Evolutionary conservation across 2,888 invertebrate species (phyloP).

Genomic region (Drosophila paucipuncta): DNA sequence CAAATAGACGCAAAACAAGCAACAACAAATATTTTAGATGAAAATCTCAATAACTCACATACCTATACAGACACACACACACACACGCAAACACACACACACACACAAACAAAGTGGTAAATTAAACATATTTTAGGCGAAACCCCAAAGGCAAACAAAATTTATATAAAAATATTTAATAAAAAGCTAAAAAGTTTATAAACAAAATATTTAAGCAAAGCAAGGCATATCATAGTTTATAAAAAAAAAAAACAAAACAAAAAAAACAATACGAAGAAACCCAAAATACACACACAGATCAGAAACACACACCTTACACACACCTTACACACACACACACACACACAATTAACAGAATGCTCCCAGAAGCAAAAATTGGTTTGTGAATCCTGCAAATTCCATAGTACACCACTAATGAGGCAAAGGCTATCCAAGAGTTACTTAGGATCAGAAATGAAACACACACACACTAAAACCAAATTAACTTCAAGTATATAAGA

Average conservation of each 20-base stretch:
- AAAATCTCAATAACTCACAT: slow-evolving; percentile 36
- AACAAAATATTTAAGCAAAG: slow-evolving; percentile 80
- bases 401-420: slow-evolving; percentile 18
- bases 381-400: slow-evolving; percentile 30
- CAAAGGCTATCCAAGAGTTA: slow-evolving; percentile 23
- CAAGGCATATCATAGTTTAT: slow-evolving; percentile 96
- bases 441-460: slow-evolving; percentile 11
- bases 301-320: slow-evolving; percentile 22
- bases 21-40: slow-evolving; percentile 67
- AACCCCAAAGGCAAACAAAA: slow-evolving; percentile 67
- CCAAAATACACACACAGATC: slow-evolving; percentile 26
- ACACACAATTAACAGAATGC: slow-evolving; percentile 19
- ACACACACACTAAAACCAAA: neutral
- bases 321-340: slow-evolving; percentile 22
- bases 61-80: slow-evolving; percentile 39
- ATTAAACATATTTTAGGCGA: slow-evolving; percentile 82
- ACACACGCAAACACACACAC: slow-evolving; percentile 45
- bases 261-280: slow-evolving; percentile 25
- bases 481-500: neutral
- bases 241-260: slow-evolving; percentile 86
- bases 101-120: slow-evolving; percentile 47
- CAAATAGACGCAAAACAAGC: slow-evolving; percentile 43
- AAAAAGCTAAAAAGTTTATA: slow-evolving; percentile 61
- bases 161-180: slow-evolving; percentile 64
- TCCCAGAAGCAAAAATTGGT: slow-evolving; percentile 16